Evolutionary conservation across 2,797 vertebrate genomes (phyloP), one percentile per base, ranked within the genome.

Genomic region (Apogon hyalosoma): DNA sequence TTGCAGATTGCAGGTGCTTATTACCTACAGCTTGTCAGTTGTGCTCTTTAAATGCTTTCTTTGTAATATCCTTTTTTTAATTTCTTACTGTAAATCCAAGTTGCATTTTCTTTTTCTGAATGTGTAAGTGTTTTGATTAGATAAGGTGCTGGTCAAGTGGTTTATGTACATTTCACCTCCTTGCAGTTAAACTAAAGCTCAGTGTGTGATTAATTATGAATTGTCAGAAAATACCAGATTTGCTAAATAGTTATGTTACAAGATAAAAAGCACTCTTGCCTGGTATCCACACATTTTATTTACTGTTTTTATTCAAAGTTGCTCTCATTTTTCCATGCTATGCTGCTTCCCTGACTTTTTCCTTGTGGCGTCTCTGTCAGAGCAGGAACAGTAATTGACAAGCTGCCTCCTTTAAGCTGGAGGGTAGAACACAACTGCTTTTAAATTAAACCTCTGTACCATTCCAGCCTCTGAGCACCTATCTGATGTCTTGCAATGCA

Each of bases 341-440:
- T 74, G 63, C 69, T 76, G 58, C 80, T 65, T 72, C 76, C 49
- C 69, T 69, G 58, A 33, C 71, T 61, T 62, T 65, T 79, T 88
- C 68, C 73, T 78, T 21, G 70, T 77, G 77, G 68, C 14, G 83
- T 87, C 85, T 80, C 73, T 86, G 87, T 91, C 89, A 85, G 83
- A 83, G 75, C 65, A 40, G 70, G 64, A 88, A 69, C 84, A 56
- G 80, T 90, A 93, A 91, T 89, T 93, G 92, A 92, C 89, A 85
- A 83, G 87, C 79, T 82, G 85, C 85, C 83, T 88, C 80, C 82
- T 87, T 86, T 76, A 59, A 87, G 90, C 90, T 91, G 68, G 76
- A 89, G 89, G 90, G 83, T 52, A 76, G 65, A 88, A 66, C 50
- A 60, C 56, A 38, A 74, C 78, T 75, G 79, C 84, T 89, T 90